These are phyloP conservation scores for Solea solea DNA, from an alignment of 2,113 vertebrate genomes.

Conservation along the genomic window DNA sequence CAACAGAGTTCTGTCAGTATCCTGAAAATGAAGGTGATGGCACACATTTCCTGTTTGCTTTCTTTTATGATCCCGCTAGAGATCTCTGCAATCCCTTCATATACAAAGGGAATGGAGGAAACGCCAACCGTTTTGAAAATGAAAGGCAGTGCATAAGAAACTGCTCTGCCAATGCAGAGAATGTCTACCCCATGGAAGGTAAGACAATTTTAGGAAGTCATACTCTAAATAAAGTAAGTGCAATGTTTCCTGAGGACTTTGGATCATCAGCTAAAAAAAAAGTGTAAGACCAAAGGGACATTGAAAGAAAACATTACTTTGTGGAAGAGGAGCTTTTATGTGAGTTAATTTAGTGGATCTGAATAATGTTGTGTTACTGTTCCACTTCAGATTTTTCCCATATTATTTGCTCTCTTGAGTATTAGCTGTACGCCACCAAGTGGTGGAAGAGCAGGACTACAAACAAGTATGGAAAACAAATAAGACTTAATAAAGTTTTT, in stretches of 20 bases:
- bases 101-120: conserved; percentile 75
- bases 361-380: background rate
- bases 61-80: conserved; percentile 39
- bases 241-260: conserved; percentile 53
- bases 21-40: conserved; percentile 37
- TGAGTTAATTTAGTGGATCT: background rate
- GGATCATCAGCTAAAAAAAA: conserved; percentile 32
- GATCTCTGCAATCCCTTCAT: conserved; percentile 72
- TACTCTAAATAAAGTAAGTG: background rate
- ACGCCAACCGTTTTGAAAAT: conserved; percentile 72
- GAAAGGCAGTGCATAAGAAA: conserved; percentile 73
- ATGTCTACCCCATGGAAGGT: conserved; percentile 70
- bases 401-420: background rate
- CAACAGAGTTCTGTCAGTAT: conserved; percentile 67
- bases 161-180: conserved; percentile 62
- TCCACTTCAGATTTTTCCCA: background rate
- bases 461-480: background rate
- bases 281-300: conserved; percentile 34
- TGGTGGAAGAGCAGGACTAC: conserved; percentile 47
- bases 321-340: background rate
- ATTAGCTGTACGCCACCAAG: conserved; percentile 50
- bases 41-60: fast-evolving
- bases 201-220: conserved; percentile 33
- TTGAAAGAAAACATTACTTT: conserved; percentile 10
- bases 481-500: background rate